A percentile compares a stretch with the other conserved stretches of the same genome.
Evolutionary conservation across 1,140 invertebrate species (phyloP).

Genomic region (Zaprionus lachaisei): DNA sequence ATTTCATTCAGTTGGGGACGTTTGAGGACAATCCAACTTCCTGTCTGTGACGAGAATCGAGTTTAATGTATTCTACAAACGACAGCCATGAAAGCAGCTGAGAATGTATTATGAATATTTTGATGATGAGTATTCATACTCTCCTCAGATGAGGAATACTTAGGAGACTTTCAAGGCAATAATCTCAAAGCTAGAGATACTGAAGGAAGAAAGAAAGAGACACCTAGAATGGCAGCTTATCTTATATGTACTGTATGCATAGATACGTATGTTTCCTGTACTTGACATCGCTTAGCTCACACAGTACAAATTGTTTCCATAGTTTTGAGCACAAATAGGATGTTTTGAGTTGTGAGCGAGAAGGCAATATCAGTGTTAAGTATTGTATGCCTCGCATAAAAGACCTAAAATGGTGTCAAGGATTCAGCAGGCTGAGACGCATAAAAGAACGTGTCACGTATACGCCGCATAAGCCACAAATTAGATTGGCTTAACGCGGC

Average conservation of each 20-base stretch:
- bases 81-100: slow-evolving; percentile 30
- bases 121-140: slow-evolving; percentile 10
- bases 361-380: no score
- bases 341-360: no score
- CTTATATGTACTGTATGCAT: no score
- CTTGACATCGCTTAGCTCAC: no score
- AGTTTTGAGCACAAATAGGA: no score
- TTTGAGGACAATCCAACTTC: slow-evolving; percentile 14
- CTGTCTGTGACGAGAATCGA: slow-evolving; percentile 25
- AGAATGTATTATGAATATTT: slow-evolving; percentile 37
- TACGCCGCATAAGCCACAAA: slow-evolving; percentile 71
- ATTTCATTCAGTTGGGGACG: slow-evolving; percentile 36
- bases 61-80: slow-evolving; percentile 55
- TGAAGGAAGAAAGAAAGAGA: no score
- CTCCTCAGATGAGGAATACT: no score
- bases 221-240: no score
- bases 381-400: no score
- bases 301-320: no score
- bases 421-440: slow-evolving; percentile 39
- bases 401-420: slow-evolving; percentile 55
- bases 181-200: not conserved
- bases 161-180: no score
- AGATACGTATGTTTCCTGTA: no score
- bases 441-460: slow-evolving; percentile 68
- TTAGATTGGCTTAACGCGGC: slow-evolving; percentile 46